Base-by-base conservation (phyloP, 2,888 invertebrate genomes). In the Cheilosia soror region DNA sequence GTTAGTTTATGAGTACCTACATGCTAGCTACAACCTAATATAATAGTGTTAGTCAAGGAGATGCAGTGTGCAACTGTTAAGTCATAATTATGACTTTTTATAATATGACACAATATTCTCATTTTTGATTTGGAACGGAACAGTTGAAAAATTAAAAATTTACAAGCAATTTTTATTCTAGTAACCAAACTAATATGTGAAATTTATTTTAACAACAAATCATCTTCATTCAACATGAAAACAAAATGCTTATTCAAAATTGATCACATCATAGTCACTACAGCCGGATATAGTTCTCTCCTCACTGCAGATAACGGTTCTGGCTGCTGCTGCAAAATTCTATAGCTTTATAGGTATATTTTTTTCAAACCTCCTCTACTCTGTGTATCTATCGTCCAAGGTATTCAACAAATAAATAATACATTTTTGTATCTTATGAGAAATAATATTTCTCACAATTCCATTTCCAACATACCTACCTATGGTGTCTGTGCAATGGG, bases 321-420 rank as follows among this genome's bases (percentile, higher is more conserved):
- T 9, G 31, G 13, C 7, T 65, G 20, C 49, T 42, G 7, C 7
- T 66, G 33, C 33, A 69, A 69, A 25, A 58, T n/a, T n/a, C n/a
- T n/a, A n/a, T n/a, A n/a, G n/a, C n/a, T n/a, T n/a, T n/a, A n/a
- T n/a, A n/a, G n/a, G n/a, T 58, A 6, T 37, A 58, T 49, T 58
- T 58, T 33, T 47, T 33, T 13, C 31, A 44, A 47, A 57, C 37
- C 33, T 57, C 40, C 31, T 57, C 29, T 33, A 47, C 37, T 65
- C 44, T 27, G 25, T 13, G 13, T 25, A 62, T 29, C 15, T 25
- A 62, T 29, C 15, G 33, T 15, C 40, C 37, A 47, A 75, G 75
- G 47, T 66, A 55, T 60, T 58, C 76, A 58, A 40, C 53, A 51
- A 62, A 68, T 77, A 77, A 77, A 68, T 69, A 77, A 77, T 60